A percentile compares a stretch with the other conserved stretches of the same genome.
Evolutionary conservation across 2,888 invertebrate species (phyloP).

Genomic region (Leucania comma): DNA sequence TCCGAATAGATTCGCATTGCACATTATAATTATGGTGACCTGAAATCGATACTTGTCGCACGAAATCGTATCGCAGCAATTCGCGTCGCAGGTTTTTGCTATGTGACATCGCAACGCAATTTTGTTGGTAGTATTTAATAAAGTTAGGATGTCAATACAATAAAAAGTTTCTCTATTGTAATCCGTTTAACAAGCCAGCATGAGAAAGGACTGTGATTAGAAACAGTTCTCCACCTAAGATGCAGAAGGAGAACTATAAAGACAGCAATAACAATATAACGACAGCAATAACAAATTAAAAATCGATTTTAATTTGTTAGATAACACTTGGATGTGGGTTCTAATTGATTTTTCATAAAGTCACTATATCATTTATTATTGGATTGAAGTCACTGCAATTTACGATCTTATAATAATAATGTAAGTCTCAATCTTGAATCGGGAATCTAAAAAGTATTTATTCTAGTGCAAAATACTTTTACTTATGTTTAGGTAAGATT

Average conservation of each 20-base stretch:
- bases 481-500: conserved; percentile 16
- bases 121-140: too few relatives aligned
- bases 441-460: conserved; percentile 26
- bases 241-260: too few relatives aligned
- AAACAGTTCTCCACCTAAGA: not conserved
- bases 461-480: conserved; percentile 17
- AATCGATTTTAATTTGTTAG: not conserved
- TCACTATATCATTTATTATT: too few relatives aligned
- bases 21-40: too few relatives aligned
- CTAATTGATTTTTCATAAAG: not conserved
- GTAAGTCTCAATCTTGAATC: not conserved
- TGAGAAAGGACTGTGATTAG: not conserved
- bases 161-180: too few relatives aligned
- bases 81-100: too few relatives aligned
- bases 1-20: too few relatives aligned
- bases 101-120: too few relatives aligned
- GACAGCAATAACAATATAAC: not conserved
- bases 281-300: not conserved
- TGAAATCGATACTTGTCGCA: too few relatives aligned
- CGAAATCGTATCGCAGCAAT: too few relatives aligned
- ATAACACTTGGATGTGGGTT: not conserved
- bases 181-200: not conserved
- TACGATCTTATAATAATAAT: conserved; percentile 1
- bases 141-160: too few relatives aligned
- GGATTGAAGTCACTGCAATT: too few relatives aligned